Base-by-base conservation (phyloP, 2,888 invertebrate genomes). In the Theristus sp. region DNA sequence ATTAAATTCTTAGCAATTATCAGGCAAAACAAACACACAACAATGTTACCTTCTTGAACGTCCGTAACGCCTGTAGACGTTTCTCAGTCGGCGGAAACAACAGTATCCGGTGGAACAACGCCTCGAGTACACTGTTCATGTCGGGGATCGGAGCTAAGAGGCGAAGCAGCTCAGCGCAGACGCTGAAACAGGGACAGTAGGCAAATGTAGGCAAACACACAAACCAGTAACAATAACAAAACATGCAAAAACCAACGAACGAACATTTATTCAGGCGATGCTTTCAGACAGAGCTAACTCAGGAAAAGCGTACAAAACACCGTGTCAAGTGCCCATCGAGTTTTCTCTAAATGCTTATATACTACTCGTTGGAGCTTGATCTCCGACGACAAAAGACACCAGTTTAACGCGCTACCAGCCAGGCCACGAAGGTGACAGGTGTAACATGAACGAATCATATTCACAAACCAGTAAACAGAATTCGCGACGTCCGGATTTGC, bases 61-160 rank as follows among this genome's bases (percentile, higher is more conserved):
- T 87, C 64, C 86, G 82, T 30, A 93, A 72, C 0, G 90, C 86
- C 68, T 91, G 90, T 13, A 87, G 81, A 53, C 91, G 81, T 73
- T 89, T 87, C 53, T 84, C 81, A 0, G 87, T 84, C 0, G 87
- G 85, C 24, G 91, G 89, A 75, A 90, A 84, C 0, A 91, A 79
- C 2, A 91, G 77, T 85, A 91, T 89, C 61, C 91, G 81, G 75
- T 93, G 91, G 73, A 91, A 91, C 1, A 93, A 79, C 0, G 91
- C 89, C 73, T 91, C 91, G 55, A 93, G 76, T 53, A 91, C 90
- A 13, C 91, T 89, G 22, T 91, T 81, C 56, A 93, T 67, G 0
- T 74, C 73, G 0, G 86, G 83, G 28, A 88, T 85, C 47, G 86
- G 84, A 0, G 91, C 93, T 0, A 91, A 88, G 49, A 91, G 78